These are phyloP conservation scores for Glaucomys volans DNA, from an alignment of 2,113 vertebrate species.

Conservation along the genomic window DNA sequence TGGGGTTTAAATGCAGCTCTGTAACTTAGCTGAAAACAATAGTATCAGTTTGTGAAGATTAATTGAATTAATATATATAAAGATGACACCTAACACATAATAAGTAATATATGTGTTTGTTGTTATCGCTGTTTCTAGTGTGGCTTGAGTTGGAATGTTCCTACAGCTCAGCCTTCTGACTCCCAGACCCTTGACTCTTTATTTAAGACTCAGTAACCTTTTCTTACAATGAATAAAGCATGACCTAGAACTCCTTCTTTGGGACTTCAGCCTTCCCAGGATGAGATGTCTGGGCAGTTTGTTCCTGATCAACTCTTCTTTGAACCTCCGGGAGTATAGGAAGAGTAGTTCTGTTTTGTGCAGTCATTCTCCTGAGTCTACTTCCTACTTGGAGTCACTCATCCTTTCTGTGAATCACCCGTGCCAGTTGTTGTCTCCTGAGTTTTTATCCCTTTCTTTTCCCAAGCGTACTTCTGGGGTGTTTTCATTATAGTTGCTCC, in stretches of 20 bases:
- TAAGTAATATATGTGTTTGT: neutral
- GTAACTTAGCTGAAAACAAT: neutral
- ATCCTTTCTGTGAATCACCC: constrained; percentile 23
- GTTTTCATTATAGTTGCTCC: neutral
- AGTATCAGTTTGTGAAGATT: neutral
- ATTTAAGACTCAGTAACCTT: neutral
- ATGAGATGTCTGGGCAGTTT: neutral
- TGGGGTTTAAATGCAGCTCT: neutral
- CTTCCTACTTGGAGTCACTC: constrained; percentile 18
- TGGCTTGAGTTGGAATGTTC: neutral
- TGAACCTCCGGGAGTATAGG: neutral
- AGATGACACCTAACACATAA: neutral
- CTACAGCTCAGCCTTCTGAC: neutral
- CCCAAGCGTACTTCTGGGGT: neutral
- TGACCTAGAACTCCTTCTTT: neutral
- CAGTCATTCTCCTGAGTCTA: neutral
- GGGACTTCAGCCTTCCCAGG: neutral
- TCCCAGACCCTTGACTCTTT: neutral
- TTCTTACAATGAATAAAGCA: neutral
- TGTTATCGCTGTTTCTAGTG: neutral
- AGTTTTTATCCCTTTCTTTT: neutral
- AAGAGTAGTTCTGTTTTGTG: neutral
- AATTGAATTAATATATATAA: neutral
- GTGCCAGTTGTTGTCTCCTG: neutral
- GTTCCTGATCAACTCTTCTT: neutral